Evolutionary conservation across 53 echinoderm and acorn worm genomes (phyloP), one percentile per base, ranked within the genome.

Genomic region (Antedon mediterranea): DNA sequence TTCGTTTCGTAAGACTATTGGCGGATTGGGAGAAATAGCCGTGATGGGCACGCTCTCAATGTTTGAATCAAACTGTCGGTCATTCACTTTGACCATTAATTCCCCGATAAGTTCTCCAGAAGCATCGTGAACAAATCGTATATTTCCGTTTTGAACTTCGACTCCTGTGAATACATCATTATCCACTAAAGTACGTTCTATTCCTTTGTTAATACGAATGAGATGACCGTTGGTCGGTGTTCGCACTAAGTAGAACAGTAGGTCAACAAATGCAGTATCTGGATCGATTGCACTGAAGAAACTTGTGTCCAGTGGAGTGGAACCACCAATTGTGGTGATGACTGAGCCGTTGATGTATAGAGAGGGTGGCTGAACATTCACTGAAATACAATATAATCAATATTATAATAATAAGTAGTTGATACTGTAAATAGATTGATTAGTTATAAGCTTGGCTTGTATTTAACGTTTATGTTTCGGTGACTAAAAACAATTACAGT

Each of bases 241-340:
- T 81, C 84, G 90, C 74, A 98, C 78, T 33, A 98, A 75, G 73
- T 90, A 72, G 43, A 98, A 90, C 32, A 81, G 37, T 34, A 93
- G 85, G 71, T 92, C 83, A 11, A 71, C 34, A 43, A 79, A 83
- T 32, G 80, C 86, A 0, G 98, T 98, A 85, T 98, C 98, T 0
- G 92, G 84, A 75, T 92, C 98, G 43, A 85, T 90, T 26, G 98
- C 98, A 6, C 92, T 98, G 82, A 98, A 85, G 87, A 98, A 98
- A 0, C 86, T 86, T 0, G 92, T 88, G 31, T 92, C 89, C 23
- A 98, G 78, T 29, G 92, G 78, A 34, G 85, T 88, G 7, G 90
- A 93, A 34, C 92, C 92, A 0, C 98, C 92, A 3, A 98, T 98
- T 6, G 90, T 90, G 0, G 85, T 88, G 20, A 86, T 92, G 70